phyloP scores from a whole-genome alignment of 2,888 invertebrate genomes.

The Mesochorus sp. region DNA sequence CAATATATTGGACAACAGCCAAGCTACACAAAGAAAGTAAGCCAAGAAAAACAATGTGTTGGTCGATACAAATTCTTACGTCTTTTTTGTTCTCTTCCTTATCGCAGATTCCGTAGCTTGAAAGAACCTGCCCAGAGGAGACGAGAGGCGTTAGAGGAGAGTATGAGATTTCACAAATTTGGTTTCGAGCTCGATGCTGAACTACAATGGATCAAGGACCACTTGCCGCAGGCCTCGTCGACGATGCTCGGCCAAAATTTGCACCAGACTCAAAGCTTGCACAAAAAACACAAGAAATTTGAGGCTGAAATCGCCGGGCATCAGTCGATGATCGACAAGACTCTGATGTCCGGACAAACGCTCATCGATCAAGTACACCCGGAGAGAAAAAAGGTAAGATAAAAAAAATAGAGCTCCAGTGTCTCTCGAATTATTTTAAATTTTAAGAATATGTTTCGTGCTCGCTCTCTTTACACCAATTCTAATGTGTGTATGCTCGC shows the following conservation, averaged over 20 bases:
- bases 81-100: no score
- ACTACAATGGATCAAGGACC: constrained; percentile 97
- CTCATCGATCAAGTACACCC: constrained; percentile 91
- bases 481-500: not conserved
- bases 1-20: constrained; percentile 91
- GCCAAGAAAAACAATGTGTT: constrained; percentile 61
- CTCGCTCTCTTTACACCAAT: not conserved
- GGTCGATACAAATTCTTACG: no score
- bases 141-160: constrained; percentile 91
- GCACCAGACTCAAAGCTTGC: constrained; percentile 94
- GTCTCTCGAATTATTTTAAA: constrained; percentile 8
- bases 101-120: constrained; percentile 85
- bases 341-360: constrained; percentile 89
- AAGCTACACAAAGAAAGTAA: constrained; percentile 87
- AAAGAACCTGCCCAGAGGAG: constrained; percentile 88
- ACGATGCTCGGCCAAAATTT: constrained; percentile 91
- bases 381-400: constrained; percentile 87
- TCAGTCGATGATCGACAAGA: constrained; percentile 92
- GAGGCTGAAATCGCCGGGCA: constrained; percentile 95
- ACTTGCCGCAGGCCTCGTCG: constrained; percentile 90
- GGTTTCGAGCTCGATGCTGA: constrained; percentile 96
- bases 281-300: constrained; percentile 97
- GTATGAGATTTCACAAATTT: constrained; percentile 94
- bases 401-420: no score
- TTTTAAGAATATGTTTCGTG: constrained; percentile 4